These are phyloP conservation scores for Macrotrachela quadricornifera DNA, from an alignment of 1,140 invertebrate genomes.

Conservation along the genomic window DNA sequence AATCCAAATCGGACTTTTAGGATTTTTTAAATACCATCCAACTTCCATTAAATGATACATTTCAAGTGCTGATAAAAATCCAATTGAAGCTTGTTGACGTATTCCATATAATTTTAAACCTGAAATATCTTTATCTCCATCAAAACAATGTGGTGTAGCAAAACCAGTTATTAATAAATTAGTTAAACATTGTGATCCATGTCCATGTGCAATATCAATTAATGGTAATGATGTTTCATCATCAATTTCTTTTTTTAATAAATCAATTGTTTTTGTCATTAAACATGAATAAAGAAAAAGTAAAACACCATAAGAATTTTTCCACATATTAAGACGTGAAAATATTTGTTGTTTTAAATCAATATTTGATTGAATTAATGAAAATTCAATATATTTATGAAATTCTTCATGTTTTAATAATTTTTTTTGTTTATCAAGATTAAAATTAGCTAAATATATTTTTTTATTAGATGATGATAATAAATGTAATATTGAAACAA, in stretches of 20 bases:
- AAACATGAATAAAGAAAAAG: constrained; percentile 73
- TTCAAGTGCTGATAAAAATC: too few species aligned
- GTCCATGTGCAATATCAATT: constrained; percentile 70
- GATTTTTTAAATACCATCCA: constrained; percentile 76
- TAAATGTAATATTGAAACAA: too few species aligned
- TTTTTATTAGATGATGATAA: too few species aligned
- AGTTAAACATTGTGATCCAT: constrained; percentile 70
- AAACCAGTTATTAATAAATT: constrained; percentile 75
- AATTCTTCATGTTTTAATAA: too few species aligned
- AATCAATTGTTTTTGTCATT: constrained; percentile 47
- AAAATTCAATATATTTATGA: too few species aligned
- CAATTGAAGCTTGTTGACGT: too few species aligned
- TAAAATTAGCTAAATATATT: too few species aligned
- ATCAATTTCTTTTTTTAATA: constrained; percentile 43
- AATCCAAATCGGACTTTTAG: constrained; percentile 70
- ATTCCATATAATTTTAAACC: constrained; percentile 35
- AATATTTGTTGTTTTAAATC: too few species aligned
- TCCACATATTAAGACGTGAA: constrained; percentile 31
- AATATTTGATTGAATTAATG: too few species aligned
- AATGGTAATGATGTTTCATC: constrained; percentile 47
- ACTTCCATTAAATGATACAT: constrained; percentile 20
- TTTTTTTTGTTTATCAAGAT: too few species aligned
- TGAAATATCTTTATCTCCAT: constrained; percentile 71
- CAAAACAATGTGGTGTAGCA: constrained; percentile 80
- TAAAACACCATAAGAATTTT: constrained; percentile 58